Conservation (phyloP, 2,113 vertebrate genomes). For the Hippocampus abdominalis region DNA sequence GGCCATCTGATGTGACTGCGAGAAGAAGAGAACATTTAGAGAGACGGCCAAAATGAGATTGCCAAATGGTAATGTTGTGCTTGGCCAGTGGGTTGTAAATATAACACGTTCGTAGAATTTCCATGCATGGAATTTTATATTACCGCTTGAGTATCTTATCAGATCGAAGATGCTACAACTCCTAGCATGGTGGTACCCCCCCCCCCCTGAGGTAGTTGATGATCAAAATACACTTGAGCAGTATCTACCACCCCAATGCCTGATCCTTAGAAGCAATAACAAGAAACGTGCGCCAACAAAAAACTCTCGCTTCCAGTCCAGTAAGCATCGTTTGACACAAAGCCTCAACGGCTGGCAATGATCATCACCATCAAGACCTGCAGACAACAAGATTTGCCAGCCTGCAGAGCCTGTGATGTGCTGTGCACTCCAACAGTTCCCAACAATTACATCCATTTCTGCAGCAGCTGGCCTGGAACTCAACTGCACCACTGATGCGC, state of each 20-base stretch:
- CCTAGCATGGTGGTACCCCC: conserved; percentile 9
- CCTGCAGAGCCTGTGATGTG: conserved; percentile 17
- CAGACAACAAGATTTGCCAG: conserved; percentile 38
- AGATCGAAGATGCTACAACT: conserved; percentile 12
- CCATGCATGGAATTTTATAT: conserved; percentile 1
- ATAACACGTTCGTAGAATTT: conserved; percentile 1
- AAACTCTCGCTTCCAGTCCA: conserved; percentile 17
- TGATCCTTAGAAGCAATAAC: not conserved
- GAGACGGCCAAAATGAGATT: not conserved
- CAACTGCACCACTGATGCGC: conserved; percentile 3
- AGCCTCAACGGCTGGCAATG: conserved; percentile 53
- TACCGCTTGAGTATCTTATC: conserved; percentile 5
- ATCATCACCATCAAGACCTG: conserved; percentile 38
- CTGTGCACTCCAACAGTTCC: conserved; percentile 27
- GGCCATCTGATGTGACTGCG: conserved; percentile 81
- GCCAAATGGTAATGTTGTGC: not conserved
- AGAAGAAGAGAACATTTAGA: conserved; percentile 43
- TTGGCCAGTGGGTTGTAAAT: conserved; percentile 5
- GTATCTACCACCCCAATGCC: not conserved
- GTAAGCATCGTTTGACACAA: conserved; percentile 42
- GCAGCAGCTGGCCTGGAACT: conserved; percentile 24
- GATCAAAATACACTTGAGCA: conserved; percentile 21
- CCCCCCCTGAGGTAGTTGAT: conserved; percentile 8
- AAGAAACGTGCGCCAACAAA: conserved; percentile 1
- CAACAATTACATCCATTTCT: conserved; percentile 44